phyloP scores from a whole-genome alignment of 2,888 invertebrate genomes.

The Apamea crenata region DNA sequence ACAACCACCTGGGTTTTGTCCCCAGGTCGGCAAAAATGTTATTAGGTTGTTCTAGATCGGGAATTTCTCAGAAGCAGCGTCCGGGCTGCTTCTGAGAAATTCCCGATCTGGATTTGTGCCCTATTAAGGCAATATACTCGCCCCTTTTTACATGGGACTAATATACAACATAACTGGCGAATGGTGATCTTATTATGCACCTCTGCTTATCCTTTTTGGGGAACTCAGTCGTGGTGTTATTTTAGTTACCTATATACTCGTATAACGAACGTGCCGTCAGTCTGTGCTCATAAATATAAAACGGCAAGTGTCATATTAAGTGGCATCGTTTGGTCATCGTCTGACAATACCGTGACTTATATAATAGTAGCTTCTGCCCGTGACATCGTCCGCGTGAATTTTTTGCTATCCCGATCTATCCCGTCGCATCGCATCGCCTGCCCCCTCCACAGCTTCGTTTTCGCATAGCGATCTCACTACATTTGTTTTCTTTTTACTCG shows the following conservation, averaged over 20 bases:
- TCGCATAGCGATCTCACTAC: too few species aligned
- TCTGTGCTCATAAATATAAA: conserved; percentile 36
- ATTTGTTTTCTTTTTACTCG: too few species aligned
- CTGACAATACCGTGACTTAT: conserved; percentile 1
- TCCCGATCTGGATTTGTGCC: too few species aligned
- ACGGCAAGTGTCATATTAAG: conserved; percentile 38
- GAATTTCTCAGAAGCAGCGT: background rate
- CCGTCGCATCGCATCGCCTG: too few species aligned
- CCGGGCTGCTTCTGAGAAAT: too few species aligned
- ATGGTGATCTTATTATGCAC: too few species aligned
- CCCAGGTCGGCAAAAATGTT: background rate
- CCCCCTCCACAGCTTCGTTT: too few species aligned
- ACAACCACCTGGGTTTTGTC: too few species aligned
- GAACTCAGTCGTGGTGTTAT: background rate
- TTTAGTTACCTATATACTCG: conserved; percentile 1
- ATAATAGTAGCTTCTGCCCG: background rate
- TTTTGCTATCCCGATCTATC: too few species aligned
- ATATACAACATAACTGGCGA: background rate
- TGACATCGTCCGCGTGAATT: too few species aligned
- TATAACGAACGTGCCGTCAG: conserved; percentile 8
- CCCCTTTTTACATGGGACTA: background rate
- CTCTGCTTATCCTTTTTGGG: background rate
- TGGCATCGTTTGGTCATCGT: conserved; percentile 33
- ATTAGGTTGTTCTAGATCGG: background rate
- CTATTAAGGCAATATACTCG: background rate